Conservation (phyloP, 2,113 vertebrate genomes). For the Leptodactylus fuscus region DNA sequence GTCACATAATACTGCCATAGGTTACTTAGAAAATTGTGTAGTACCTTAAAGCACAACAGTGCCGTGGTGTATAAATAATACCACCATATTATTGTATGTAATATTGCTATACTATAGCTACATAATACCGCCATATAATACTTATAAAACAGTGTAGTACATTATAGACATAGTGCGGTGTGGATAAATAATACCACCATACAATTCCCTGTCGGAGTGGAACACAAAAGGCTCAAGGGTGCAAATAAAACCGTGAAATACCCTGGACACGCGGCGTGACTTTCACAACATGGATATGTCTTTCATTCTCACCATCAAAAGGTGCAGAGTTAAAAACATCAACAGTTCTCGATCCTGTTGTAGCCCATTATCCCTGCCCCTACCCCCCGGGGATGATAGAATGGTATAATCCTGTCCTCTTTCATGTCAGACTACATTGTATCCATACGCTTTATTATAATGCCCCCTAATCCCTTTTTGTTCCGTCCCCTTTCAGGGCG, state of each 20-base stretch:
- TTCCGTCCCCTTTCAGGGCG: background rate
- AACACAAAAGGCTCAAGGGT: too few species aligned
- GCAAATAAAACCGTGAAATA: background rate
- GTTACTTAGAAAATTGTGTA: background rate
- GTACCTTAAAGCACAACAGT: too few species aligned
- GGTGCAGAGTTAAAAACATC: background rate
- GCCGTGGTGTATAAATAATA: background rate
- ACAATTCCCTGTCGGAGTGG: too few species aligned
- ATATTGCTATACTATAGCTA: too few species aligned
- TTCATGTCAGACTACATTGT: background rate
- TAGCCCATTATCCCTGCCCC: background rate
- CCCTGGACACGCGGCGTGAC: background rate
- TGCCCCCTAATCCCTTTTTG: background rate
- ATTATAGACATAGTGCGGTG: too few species aligned
- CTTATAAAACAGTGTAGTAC: too few species aligned
- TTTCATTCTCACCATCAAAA: constrained; percentile 9
- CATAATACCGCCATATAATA: too few species aligned
- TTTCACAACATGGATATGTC: background rate
- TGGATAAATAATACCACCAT: too few species aligned
- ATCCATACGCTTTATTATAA: background rate
- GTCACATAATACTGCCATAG: background rate
- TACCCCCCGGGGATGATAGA: background rate
- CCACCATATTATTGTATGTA: background rate
- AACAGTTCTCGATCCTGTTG: background rate
- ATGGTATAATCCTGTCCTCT: background rate